phyloP scores from a whole-genome alignment of 2,888 invertebrate species.

The Ormia ochracea region DNA sequence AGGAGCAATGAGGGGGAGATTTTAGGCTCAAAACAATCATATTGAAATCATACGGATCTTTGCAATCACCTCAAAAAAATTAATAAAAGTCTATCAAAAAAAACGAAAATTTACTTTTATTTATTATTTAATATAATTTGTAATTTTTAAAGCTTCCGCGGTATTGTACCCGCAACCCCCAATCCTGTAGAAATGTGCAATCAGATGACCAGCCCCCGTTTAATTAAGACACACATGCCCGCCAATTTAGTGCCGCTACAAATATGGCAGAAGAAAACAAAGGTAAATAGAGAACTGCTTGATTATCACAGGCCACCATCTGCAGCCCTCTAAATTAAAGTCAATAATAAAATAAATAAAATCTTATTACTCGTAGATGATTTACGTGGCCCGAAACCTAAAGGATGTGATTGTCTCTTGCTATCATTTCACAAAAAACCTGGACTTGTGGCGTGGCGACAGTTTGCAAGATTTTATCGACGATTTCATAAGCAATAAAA shows the following conservation, averaged over 20 bases:
- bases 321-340: background rate
- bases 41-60: no score
- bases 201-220: conserved; percentile 61
- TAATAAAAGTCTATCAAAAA: no score
- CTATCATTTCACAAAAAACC: conserved; percentile 82
- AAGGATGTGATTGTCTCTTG: conserved; percentile 89
- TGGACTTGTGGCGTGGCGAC: conserved; percentile 78
- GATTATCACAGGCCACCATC: no score
- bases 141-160: conserved; percentile 7
- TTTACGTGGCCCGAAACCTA: conserved; percentile 89
- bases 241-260: conserved; percentile 63
- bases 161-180: background rate
- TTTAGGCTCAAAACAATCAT: no score
- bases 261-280: conserved; percentile 64
- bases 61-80: no score
- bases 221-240: conserved; percentile 67
- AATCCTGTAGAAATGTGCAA: conserved; percentile 21
- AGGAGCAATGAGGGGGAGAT: no score
- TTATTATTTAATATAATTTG: background rate
- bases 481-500: conserved; percentile 51
- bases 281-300: conserved; percentile 2
- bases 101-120: no score
- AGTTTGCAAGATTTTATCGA: conserved; percentile 43
- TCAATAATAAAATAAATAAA: background rate
- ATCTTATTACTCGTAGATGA: conserved; percentile 77